phyloP scores from a whole-genome alignment of 35 echinoderm and acorn worm species.

The Apostichopus californicus region DNA sequence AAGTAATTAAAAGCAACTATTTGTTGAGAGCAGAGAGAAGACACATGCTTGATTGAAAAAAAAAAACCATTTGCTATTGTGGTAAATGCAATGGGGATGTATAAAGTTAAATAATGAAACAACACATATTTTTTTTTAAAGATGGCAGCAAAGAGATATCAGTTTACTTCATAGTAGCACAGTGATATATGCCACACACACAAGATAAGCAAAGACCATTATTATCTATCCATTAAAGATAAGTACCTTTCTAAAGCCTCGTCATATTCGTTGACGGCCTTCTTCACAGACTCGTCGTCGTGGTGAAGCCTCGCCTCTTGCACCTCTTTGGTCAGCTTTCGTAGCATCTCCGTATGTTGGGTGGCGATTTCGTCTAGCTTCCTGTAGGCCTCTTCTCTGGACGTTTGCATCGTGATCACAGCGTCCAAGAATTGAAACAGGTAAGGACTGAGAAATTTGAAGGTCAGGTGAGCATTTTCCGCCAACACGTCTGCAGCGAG shows the following conservation, averaged over 20 bases:
- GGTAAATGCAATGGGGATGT: no score
- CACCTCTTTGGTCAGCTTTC: conserved; percentile 96
- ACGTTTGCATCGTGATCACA: conserved; percentile 97
- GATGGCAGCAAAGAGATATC: no score
- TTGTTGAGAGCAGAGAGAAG: no score
- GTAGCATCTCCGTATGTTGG: conserved; percentile 89
- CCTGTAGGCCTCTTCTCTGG: conserved; percentile 91
- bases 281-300: conserved; percentile 92
- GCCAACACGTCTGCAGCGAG: conserved; percentile 95
- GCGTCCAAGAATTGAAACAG: conserved; percentile 96
- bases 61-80: no score
- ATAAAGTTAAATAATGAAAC: no score
- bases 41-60: no score
- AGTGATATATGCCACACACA: no score
- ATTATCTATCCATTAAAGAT: no score
- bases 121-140: background rate
- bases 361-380: conserved; percentile 95
- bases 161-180: no score
- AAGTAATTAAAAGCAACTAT: no score
- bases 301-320: conserved; percentile 86
- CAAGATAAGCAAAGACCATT: background rate
- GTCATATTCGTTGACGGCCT: conserved; percentile 96
- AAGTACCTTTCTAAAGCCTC: conserved; percentile 84
- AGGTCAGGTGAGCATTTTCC: conserved; percentile 97
- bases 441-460: conserved; percentile 94